These are phyloP conservation scores for Meloidogyne floridensis DNA, from an alignment of 1,140 invertebrate genomes.

Conservation along the genomic window DNA sequence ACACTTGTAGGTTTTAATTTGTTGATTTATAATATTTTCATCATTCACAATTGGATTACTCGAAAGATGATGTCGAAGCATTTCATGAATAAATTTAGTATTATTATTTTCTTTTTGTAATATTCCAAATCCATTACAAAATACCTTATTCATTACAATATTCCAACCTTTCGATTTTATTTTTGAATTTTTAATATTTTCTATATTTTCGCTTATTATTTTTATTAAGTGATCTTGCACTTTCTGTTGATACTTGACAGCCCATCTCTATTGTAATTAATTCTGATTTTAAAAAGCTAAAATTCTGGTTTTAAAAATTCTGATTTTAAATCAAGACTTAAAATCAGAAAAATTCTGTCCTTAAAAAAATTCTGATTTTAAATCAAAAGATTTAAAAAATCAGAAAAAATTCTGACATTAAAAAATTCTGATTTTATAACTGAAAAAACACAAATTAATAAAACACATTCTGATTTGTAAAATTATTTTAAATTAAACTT, in stretches of 20 bases:
- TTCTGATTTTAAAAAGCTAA: too few species aligned
- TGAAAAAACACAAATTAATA: too few species aligned
- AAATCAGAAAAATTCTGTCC: too few species aligned
- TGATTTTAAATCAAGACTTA: too few species aligned
- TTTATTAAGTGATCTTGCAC: not conserved
- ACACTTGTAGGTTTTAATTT: constrained; percentile 47
- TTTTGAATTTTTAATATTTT: not conserved
- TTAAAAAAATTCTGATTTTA: too few species aligned
- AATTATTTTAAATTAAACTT: too few species aligned
- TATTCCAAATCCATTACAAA: not conserved
- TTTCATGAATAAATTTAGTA: not conserved
- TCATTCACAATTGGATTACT: not conserved
- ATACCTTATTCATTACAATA: not conserved
- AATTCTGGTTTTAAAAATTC: too few species aligned
- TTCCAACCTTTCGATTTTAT: not conserved
- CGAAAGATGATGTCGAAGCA: not conserved
- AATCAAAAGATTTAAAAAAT: too few species aligned
- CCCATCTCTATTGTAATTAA: not conserved
- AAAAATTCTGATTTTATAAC: too few species aligned
- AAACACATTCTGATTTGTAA: too few species aligned
- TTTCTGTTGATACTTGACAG: not conserved
- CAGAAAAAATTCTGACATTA: accelerated
- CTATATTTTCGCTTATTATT: not conserved
- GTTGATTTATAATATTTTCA: not conserved
- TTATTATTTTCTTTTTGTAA: not conserved